Conservation (phyloP, 2,888 invertebrate species). For the Sminthurides aquaticus region DNA sequence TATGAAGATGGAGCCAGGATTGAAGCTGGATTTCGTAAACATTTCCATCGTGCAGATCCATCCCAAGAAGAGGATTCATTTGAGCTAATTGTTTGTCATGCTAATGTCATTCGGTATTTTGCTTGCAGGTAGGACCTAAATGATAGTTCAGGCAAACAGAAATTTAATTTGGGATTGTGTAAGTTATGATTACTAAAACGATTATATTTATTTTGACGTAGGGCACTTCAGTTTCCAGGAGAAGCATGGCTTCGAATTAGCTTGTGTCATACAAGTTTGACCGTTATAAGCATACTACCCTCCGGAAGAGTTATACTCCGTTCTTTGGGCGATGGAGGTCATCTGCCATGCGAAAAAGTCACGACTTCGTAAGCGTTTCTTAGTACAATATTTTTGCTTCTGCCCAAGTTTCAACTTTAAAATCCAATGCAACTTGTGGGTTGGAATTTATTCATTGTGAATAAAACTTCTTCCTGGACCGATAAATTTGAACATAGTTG, state of each 20-base stretch:
- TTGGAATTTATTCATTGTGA: too few species aligned
- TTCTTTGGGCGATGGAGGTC: slow-evolving; percentile 79
- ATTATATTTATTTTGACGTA: slow-evolving; percentile 46
- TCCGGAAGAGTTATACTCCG: slow-evolving; percentile 77
- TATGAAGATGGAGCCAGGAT: slow-evolving; percentile 86
- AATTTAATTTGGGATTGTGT: too few species aligned
- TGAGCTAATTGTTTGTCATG: slow-evolving; percentile 91
- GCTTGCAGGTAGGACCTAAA: slow-evolving; percentile 64
- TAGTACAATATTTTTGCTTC: neutral
- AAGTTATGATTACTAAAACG: too few species aligned
- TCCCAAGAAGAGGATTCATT: slow-evolving; percentile 73
- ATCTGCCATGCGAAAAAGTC: slow-evolving; percentile 69
- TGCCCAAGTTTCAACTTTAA: neutral
- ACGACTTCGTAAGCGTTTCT: slow-evolving; percentile 19
- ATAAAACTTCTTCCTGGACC: too few species aligned
- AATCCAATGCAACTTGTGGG: neutral
- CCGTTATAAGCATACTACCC: slow-evolving; percentile 79
- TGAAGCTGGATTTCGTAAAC: slow-evolving; percentile 87
- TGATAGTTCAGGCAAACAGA: too few species aligned
- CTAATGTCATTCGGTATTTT: slow-evolving; percentile 93
- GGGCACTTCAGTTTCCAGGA: slow-evolving; percentile 91
- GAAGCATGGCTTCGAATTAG: slow-evolving; percentile 93
- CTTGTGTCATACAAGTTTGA: slow-evolving; percentile 86
- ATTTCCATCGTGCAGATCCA: slow-evolving; percentile 81
- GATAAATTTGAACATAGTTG: too few species aligned